Conservation (phyloP, 2,113 vertebrate species). For the Sorex araneus region DNA sequence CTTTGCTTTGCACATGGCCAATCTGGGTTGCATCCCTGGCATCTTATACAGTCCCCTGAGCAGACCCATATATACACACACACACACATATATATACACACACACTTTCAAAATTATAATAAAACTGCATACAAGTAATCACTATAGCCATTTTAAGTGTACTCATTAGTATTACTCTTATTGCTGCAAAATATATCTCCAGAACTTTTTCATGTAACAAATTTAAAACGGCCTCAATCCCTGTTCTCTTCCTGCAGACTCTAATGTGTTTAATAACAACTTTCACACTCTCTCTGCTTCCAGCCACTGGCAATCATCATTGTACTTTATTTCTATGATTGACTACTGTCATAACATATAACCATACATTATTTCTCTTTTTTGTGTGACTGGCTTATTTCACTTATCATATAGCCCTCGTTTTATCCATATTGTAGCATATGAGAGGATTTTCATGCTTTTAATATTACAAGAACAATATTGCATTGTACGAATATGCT, state of each 20-base stretch:
- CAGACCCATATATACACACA: too few relatives aligned
- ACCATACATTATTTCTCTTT: not conserved
- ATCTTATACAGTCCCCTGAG: too few relatives aligned
- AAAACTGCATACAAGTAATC: too few relatives aligned
- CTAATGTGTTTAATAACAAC: too few relatives aligned
- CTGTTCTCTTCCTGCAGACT: too few relatives aligned
- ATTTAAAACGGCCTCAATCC: not conserved
- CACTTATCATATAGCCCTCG: constrained; percentile 21
- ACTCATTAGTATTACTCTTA: too few relatives aligned
- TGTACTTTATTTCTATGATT: constrained; percentile 24
- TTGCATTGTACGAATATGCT: not conserved
- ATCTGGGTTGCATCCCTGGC: too few relatives aligned
- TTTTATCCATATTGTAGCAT: not conserved
- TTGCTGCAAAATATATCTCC: not conserved
- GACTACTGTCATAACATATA: constrained; percentile 5
- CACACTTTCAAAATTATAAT: too few relatives aligned
- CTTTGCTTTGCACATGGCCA: too few relatives aligned
- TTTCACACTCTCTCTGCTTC: not conserved
- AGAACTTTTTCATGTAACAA: constrained; percentile 10
- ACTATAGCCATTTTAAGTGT: too few relatives aligned
- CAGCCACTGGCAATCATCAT: not conserved
- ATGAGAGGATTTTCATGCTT: not conserved
- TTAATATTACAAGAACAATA: constrained; percentile 27
- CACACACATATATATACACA: too few relatives aligned
- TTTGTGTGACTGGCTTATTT: constrained; percentile 13